These are phyloP conservation scores for Drosophila ohnishii DNA, from an alignment of 1,140 invertebrate genomes.

Conservation along the genomic window DNA sequence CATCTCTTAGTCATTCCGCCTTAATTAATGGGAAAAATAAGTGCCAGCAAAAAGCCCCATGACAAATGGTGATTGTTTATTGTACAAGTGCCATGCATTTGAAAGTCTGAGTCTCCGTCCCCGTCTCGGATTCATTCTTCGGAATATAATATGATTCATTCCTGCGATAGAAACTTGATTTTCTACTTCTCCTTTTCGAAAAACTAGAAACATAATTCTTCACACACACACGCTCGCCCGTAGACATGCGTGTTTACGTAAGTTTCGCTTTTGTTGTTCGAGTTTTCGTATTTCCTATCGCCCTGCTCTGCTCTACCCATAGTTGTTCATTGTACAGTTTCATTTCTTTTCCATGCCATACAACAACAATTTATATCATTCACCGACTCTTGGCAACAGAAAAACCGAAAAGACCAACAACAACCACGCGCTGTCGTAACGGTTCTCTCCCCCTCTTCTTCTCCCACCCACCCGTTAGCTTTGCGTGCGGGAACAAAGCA, in stretches of 20 bases:
- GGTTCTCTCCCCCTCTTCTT: constrained; percentile 44
- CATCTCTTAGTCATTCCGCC: constrained; percentile 40
- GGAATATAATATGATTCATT: constrained; percentile 39
- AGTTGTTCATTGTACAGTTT: constrained; percentile 55
- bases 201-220: constrained; percentile 45
- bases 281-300: constrained; percentile 3
- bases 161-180: constrained; percentile 46
- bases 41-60: constrained; percentile 21
- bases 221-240: constrained; percentile 5
- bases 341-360: constrained; percentile 35
- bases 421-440: constrained; percentile 64
- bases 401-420: constrained; percentile 45
- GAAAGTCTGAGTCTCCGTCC: constrained; percentile 19
- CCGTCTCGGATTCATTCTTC: constrained; percentile 12
- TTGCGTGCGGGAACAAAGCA: constrained; percentile 56
- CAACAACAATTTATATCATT: constrained; percentile 42
- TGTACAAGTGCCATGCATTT: constrained; percentile 15
- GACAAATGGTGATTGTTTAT: constrained; percentile 37
- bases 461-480: constrained; percentile 21
- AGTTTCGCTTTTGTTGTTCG: constrained; percentile 59
- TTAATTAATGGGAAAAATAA: constrained; percentile 33
- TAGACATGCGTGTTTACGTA: constrained; percentile 58
- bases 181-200: constrained; percentile 45
- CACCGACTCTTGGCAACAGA: constrained; percentile 68
- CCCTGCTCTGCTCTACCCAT: constrained; percentile 21